Evolutionary conservation across 2,797 vertebrate genomes (phyloP).

Genomic region (Mus caroli): DNA sequence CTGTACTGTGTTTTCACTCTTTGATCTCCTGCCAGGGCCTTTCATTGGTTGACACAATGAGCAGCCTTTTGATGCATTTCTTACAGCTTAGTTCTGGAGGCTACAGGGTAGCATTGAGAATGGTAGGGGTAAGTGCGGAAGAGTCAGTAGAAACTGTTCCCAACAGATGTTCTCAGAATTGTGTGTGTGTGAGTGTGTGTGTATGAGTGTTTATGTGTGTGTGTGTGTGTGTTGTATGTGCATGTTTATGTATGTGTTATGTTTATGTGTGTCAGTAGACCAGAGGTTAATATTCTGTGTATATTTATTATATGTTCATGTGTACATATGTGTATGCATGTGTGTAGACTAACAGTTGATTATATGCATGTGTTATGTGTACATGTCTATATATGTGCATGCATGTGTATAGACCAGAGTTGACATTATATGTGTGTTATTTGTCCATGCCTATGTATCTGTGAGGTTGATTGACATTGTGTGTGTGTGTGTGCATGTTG

Average conservation of each 20-base stretch:
- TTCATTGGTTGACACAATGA: not conserved
- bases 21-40: not conserved
- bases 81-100: not conserved
- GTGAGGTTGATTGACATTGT: not conserved
- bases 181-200: not conserved
- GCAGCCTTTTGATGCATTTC: not conserved
- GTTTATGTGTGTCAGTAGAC: not conserved
- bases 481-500: not conserved
- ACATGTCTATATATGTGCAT: not conserved
- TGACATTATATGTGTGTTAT: not conserved
- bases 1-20: not conserved
- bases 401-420: not conserved
- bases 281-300: not conserved
- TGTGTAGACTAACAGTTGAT: not conserved
- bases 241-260: not conserved
- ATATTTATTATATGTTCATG: not conserved
- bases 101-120: not conserved
- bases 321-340: not conserved
- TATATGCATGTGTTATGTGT: not conserved
- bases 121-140: not conserved
- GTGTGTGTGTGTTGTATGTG: not conserved
- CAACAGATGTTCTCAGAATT: not conserved
- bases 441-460: not conserved
- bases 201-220: not conserved
- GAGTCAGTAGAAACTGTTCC: not conserved